Conservation (phyloP, 2,797 vertebrate species). For the Sebastes baramenuke region DNA sequence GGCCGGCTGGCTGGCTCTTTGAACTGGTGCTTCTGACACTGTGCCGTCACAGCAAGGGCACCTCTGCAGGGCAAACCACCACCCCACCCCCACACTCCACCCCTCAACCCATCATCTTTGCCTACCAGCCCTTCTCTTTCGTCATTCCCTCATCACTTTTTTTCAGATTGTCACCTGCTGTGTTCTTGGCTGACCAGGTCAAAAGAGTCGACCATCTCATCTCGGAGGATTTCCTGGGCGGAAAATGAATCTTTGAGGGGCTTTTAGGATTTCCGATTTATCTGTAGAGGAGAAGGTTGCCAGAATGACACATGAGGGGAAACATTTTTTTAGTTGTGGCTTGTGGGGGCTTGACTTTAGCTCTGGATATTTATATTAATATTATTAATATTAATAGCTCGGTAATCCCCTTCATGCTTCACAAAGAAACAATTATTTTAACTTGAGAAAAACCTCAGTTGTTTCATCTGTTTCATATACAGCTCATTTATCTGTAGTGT, state of each 20-base stretch:
- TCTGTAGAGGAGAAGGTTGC: not conserved
- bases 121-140: not conserved
- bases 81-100: too few relatives aligned
- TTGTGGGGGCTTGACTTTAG: not conserved
- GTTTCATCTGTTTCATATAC: not conserved
- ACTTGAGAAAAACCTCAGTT: not conserved
- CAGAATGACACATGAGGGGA: not conserved
- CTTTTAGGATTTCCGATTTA: constrained; percentile 39
- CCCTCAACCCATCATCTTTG: constrained; percentile 14
- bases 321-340: not conserved
- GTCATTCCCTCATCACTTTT: constrained; percentile 8
- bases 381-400: constrained; percentile 18
- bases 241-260: constrained; percentile 8
- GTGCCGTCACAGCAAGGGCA: constrained; percentile 59
- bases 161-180: constrained; percentile 12
- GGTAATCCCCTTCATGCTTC: not conserved
- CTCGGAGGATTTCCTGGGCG: constrained; percentile 11
- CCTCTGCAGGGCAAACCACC: constrained; percentile 21
- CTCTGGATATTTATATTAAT: too few relatives aligned
- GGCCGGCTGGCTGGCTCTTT: constrained; percentile 54
- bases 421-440: not conserved
- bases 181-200: constrained; percentile 27
- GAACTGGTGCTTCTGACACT: constrained; percentile 63
- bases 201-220: constrained; percentile 16
- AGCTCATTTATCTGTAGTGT: not conserved